A percentile compares a stretch with the other conserved stretches of the same genome.
Conservation (phyloP, 1,140 invertebrate genomes). For the Drosophila nigromelanica region DNA sequence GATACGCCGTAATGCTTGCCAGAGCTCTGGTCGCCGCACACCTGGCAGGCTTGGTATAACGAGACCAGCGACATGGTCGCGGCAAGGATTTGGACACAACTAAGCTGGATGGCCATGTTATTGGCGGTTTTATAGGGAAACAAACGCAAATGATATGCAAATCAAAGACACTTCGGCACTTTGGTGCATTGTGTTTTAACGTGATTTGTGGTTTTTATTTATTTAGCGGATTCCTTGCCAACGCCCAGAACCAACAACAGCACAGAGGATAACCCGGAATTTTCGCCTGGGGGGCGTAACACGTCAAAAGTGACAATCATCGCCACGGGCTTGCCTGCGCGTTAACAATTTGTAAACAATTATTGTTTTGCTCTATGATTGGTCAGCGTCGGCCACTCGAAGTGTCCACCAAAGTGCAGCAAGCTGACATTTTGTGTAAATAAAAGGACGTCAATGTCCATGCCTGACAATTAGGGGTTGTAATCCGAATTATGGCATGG, state of each 20-base stretch:
- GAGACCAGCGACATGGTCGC: slow-evolving; percentile 47
- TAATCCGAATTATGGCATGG: neutral
- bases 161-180: slow-evolving; percentile 54
- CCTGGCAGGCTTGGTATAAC: slow-evolving; percentile 85
- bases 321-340: slow-evolving; percentile 38
- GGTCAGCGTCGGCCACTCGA: slow-evolving; percentile 61
- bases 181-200: slow-evolving; percentile 49
- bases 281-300: slow-evolving; percentile 52
- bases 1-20: slow-evolving; percentile 95
- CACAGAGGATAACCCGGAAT: slow-evolving; percentile 25
- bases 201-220: slow-evolving; percentile 75
- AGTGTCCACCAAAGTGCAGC: slow-evolving; percentile 50
- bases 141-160: slow-evolving; percentile 78
- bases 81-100: slow-evolving; percentile 22
- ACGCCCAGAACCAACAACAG: slow-evolving; percentile 16
- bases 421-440: slow-evolving; percentile 67
- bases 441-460: slow-evolving; percentile 36
- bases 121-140: slow-evolving; percentile 64
- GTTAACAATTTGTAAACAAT: slow-evolving; percentile 84
- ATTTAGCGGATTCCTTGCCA: slow-evolving; percentile 39
- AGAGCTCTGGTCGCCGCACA: slow-evolving; percentile 94
- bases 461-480: slow-evolving; percentile 44
- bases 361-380: slow-evolving; percentile 81
- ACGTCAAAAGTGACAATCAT: slow-evolving; percentile 80
- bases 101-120: slow-evolving; percentile 3